A percentile compares a stretch with the other conserved stretches of the same genome.
Conservation (phyloP, 2,797 vertebrate genomes). For the Lutjanus campechanus region DNA sequence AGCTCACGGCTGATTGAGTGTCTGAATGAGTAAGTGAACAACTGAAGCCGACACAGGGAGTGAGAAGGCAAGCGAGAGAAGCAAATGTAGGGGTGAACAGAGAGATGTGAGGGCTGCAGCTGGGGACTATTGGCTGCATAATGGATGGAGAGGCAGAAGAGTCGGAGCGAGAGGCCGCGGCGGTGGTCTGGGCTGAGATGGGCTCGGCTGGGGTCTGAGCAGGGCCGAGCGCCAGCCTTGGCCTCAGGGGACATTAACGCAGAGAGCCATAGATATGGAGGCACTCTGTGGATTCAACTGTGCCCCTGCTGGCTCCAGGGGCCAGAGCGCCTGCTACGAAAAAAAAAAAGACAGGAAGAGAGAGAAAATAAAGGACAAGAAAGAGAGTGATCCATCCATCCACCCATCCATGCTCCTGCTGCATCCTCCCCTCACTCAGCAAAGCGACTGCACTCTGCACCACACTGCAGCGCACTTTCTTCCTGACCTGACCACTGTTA, state of each 20-base stretch:
- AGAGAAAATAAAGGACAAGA: constrained; percentile 59
- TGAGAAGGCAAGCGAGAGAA: constrained; percentile 43
- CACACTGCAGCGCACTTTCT: constrained; percentile 35
- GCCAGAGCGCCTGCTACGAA: constrained; percentile 52
- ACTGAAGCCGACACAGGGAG: constrained; percentile 40
- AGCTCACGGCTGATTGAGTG: constrained; percentile 64
- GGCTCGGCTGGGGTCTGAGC: constrained; percentile 53
- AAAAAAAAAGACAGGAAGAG: constrained; percentile 38
- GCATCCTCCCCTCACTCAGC: constrained; percentile 42
- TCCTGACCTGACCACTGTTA: constrained; percentile 71
- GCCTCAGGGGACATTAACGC: constrained; percentile 84
- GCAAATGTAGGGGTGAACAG: constrained; percentile 55
- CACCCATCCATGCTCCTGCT: constrained; percentile 47
- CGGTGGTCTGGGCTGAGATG: constrained; percentile 57
- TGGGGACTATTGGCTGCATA: constrained; percentile 75
- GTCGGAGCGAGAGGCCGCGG: constrained; percentile 49
- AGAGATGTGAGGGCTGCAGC: constrained; percentile 63
- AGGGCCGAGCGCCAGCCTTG: constrained; percentile 42
- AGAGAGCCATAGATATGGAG: constrained; percentile 77
- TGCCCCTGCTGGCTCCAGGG: constrained; percentile 71
- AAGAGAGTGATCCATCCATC: constrained; percentile 40
- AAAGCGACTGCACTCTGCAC: constrained; percentile 32
- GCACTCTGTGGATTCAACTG: constrained; percentile 74
- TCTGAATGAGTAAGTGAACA: constrained; percentile 66
- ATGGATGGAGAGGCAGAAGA: constrained; percentile 76